Conservation (phyloP, 2,113 vertebrate species). For the Prietella phreatophila region DNA sequence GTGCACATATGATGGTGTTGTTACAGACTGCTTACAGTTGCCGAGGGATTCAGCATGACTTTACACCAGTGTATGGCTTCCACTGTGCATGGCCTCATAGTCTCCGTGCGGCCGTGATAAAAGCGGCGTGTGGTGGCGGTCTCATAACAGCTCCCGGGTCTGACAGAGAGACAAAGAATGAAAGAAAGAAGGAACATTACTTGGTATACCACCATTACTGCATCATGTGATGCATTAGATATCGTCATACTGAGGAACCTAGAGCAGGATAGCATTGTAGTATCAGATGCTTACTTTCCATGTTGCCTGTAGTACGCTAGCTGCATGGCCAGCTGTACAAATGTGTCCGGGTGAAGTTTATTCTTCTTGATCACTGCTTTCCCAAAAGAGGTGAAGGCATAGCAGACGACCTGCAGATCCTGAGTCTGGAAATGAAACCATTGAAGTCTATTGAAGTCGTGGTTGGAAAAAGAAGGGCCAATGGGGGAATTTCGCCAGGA, state of each 20-base stretch:
- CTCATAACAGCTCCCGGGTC: constrained; percentile 91
- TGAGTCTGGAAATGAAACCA: constrained; percentile 68
- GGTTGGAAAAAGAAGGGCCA: background rate
- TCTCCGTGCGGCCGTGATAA: constrained; percentile 95
- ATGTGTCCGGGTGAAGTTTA: constrained; percentile 88
- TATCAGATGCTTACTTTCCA: constrained; percentile 70
- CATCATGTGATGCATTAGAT: background rate
- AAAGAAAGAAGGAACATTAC: constrained; percentile 13
- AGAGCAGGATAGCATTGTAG: background rate
- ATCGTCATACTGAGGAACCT: background rate
- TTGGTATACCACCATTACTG: background rate
- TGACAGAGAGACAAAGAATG: constrained; percentile 58
- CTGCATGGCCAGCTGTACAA: constrained; percentile 91
- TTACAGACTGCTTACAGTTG: constrained; percentile 29
- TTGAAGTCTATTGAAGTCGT: background rate
- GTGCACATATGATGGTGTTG: no score
- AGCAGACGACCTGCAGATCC: constrained; percentile 79
- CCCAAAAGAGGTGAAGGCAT: constrained; percentile 86
- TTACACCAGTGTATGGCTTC: constrained; percentile 87
- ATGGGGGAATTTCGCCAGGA: no score
- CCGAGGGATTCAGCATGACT: constrained; percentile 79
- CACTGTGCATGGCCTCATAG: constrained; percentile 83
- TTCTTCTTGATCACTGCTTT: constrained; percentile 81
- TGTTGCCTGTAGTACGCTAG: constrained; percentile 84
- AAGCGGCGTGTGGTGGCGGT: constrained; percentile 89